phyloP scores from a whole-genome alignment of 1,140 invertebrate species.

The Harpegnathos saltator region DNA sequence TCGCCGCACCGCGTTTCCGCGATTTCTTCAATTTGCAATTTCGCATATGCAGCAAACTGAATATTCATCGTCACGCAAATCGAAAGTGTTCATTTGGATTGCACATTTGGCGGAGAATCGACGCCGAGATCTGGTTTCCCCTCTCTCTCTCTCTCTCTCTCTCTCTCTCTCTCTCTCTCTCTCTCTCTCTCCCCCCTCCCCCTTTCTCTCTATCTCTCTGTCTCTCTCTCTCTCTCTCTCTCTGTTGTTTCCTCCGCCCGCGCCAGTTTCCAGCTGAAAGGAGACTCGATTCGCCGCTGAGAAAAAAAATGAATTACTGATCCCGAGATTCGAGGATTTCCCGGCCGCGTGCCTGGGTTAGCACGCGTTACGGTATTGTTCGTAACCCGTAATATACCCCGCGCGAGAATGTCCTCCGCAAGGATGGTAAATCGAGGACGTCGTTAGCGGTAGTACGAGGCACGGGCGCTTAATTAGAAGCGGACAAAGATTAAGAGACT shows the following conservation, averaged over 20 bases:
- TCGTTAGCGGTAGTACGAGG: conserved; percentile 38
- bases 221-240: too few species aligned
- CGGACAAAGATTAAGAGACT: conserved; percentile 29
- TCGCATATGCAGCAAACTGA: too few species aligned
- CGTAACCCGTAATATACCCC: conserved; percentile 2
- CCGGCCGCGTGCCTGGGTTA: neutral
- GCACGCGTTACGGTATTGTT: conserved; percentile 27
- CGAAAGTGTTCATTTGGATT: neutral
- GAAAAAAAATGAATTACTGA: conserved; percentile 4
- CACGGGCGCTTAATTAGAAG: conserved; percentile 42
- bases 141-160: too few species aligned
- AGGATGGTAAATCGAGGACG: conserved; percentile 43
- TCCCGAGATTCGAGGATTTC: neutral
- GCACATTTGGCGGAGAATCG: neutral
- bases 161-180: too few species aligned
- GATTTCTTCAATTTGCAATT: too few species aligned
- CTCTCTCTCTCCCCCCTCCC: too few species aligned
- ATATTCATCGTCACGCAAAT: too few species aligned
- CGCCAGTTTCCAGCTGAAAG: too few species aligned
- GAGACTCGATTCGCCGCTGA: too few species aligned
- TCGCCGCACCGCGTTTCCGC: too few species aligned
- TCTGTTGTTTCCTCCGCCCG: neutral
- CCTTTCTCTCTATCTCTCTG: too few species aligned
- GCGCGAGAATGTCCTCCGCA: conserved; percentile 14
- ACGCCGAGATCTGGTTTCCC: neutral